These are phyloP conservation scores for Rutpela maculata DNA, from an alignment of 2,888 invertebrate species.

Conservation along the genomic window DNA sequence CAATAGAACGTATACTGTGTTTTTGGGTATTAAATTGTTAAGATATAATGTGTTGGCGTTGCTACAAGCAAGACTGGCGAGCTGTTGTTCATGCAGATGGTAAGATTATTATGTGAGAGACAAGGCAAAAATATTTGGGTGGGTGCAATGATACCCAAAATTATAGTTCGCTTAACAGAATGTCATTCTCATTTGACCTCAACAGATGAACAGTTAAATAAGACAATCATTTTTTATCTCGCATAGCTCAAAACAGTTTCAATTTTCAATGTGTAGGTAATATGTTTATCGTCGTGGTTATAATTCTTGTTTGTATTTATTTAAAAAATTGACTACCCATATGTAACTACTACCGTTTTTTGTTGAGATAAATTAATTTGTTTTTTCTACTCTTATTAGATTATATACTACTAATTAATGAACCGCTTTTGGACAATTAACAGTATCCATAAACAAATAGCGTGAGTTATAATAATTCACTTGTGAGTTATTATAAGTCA, in stretches of 20 bases:
- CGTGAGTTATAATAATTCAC: no score
- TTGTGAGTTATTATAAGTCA: no score
- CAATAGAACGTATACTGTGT: neutral
- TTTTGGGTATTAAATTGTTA: neutral
- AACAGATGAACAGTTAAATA: neutral
- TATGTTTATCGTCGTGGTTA: neutral
- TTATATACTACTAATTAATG: no score
- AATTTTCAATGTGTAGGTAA: neutral
- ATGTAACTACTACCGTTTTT: neutral
- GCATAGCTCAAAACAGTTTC: neutral
- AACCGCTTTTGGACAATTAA: no score
- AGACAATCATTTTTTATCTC: neutral
- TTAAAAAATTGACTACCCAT: neutral
- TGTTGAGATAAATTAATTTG: neutral
- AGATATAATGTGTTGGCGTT: neutral
- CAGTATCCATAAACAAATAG: no score
- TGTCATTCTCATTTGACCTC: neutral
- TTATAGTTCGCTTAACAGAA: neutral
- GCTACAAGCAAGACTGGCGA: neutral
- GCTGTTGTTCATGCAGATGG: neutral
- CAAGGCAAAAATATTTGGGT: neutral
- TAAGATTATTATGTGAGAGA: neutral
- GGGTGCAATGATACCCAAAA: neutral
- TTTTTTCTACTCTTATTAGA: no score
- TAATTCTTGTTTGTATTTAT: neutral